Percentiles rank a stretch among this genome's conserved stretches.
These are phyloP conservation scores for Dicrostonyx torquatus DNA, from an alignment of 2,797 vertebrate genomes.

Conservation along the genomic window DNA sequence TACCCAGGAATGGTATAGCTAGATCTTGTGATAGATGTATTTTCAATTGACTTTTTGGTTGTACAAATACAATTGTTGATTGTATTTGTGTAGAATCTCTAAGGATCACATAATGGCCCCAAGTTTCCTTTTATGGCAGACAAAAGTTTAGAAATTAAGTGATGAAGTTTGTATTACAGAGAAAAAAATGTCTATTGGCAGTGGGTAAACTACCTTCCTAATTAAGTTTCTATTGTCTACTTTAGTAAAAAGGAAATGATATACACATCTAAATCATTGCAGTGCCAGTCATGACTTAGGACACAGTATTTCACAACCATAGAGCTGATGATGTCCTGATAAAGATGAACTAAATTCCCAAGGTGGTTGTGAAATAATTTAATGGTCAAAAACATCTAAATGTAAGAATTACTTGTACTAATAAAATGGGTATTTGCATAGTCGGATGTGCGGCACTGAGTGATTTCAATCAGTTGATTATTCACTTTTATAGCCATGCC, in stretches of 20 bases:
- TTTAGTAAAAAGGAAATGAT: conserved; percentile 55
- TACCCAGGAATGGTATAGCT: neutral
- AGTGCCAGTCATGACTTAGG: neutral
- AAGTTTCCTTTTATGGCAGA: conserved; percentile 48
- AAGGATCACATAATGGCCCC: neutral
- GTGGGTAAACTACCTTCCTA: conserved; percentile 48
- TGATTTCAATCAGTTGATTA: neutral
- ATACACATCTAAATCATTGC: neutral
- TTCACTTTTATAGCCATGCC: neutral
- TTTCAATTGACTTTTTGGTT: neutral
- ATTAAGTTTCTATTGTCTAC: conserved; percentile 42
- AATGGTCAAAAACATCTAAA: neutral
- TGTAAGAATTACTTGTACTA: conserved; percentile 48
- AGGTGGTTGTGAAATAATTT: conserved; percentile 45
- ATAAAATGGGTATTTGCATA: conserved; percentile 10
- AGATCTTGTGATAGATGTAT: neutral
- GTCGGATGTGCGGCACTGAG: neutral
- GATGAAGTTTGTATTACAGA: neutral
- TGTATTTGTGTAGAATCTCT: neutral
- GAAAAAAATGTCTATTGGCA: conserved; percentile 46
- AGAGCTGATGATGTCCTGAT: conserved; percentile 21
- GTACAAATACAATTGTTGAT: neutral
- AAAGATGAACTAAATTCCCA: conserved; percentile 34
- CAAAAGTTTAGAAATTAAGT: conserved; percentile 54
- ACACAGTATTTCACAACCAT: neutral